Conservation (phyloP, 1,140 invertebrate species). For the Lordiphosa collinella region DNA sequence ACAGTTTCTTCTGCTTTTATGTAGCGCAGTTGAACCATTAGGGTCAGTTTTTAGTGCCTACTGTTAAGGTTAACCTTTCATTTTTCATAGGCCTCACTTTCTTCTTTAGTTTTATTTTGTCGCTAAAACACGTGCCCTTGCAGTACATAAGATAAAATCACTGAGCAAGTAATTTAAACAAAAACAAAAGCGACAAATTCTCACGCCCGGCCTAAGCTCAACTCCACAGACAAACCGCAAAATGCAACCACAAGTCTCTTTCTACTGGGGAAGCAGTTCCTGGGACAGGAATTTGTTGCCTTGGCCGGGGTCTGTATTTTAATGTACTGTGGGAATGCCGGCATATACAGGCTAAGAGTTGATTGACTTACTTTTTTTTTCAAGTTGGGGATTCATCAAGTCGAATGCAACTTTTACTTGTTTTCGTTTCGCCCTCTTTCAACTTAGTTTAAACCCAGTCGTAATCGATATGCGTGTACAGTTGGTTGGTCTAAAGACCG, state of each 20-base stretch:
- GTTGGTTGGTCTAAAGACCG: conserved; percentile 37
- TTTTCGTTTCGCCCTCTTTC: conserved; percentile 3
- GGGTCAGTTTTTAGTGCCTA: conserved; percentile 32
- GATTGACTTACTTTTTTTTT: conserved; percentile 56
- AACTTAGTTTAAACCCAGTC: conserved; percentile 1
- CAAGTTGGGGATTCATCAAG: conserved; percentile 56
- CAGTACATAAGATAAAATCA: background rate
- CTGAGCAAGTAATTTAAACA: background rate
- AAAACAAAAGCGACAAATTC: conserved; percentile 30
- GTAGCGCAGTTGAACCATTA: conserved; percentile 38
- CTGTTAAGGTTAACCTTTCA: conserved; percentile 22
- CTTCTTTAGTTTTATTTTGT: conserved; percentile 39
- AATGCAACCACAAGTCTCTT: conserved; percentile 55
- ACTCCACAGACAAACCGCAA: conserved; percentile 46
- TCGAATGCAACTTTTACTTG: conserved; percentile 32
- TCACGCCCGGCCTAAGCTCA: conserved; percentile 33
- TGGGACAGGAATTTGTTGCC: conserved; percentile 42
- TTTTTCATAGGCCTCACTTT: conserved; percentile 31
- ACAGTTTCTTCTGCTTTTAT: conserved; percentile 4
- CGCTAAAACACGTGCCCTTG: conserved; percentile 38
- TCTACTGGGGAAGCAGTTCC: conserved; percentile 20
- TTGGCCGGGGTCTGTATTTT: conserved; percentile 16
- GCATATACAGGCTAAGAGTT: conserved; percentile 40
- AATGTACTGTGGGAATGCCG: conserved; percentile 63
- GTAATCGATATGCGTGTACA: conserved; percentile 73